Conservation (phyloP, 2,113 vertebrate genomes). For the Leiothrix lutea region DNA sequence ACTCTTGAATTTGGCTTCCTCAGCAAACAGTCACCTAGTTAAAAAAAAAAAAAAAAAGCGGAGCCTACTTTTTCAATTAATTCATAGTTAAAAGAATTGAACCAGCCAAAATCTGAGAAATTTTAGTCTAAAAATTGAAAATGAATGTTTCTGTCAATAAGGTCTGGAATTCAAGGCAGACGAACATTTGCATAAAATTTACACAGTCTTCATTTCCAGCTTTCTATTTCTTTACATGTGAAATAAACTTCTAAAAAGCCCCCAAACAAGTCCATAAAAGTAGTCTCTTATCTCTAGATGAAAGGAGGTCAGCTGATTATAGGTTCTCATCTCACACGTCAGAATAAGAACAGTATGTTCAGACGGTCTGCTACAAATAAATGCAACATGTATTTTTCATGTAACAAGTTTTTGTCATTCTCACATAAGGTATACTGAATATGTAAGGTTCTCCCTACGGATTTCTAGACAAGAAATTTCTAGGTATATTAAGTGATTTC, state of each 20-base stretch:
- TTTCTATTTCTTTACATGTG: neutral
- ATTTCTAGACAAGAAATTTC: neutral
- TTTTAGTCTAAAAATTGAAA: neutral
- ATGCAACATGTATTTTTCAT: neutral
- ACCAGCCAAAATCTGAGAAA: neutral
- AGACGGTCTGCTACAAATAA: neutral
- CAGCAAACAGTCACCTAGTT: neutral
- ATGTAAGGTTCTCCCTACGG: fast-evolving
- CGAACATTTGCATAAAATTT: neutral
- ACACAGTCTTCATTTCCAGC: neutral
- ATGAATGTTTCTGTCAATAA: neutral
- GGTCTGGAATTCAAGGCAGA: neutral
- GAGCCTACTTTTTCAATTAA: neutral
- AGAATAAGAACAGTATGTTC: neutral
- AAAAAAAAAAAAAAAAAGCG: neutral
- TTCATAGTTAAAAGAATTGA: neutral
- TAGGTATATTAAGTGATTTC: neutral
- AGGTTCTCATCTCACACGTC: neutral
- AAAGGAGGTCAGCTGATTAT: neutral
- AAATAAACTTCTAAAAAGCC: neutral
- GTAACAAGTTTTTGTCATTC: neutral
- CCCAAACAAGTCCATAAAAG: neutral
- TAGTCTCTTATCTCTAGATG: neutral
- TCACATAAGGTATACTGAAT: neutral
- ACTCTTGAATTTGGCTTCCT: neutral